Percentiles rank a stretch among this genome's conserved stretches.
Conservation (phyloP, 2,113 vertebrate species). For the Oryzias woworae region DNA sequence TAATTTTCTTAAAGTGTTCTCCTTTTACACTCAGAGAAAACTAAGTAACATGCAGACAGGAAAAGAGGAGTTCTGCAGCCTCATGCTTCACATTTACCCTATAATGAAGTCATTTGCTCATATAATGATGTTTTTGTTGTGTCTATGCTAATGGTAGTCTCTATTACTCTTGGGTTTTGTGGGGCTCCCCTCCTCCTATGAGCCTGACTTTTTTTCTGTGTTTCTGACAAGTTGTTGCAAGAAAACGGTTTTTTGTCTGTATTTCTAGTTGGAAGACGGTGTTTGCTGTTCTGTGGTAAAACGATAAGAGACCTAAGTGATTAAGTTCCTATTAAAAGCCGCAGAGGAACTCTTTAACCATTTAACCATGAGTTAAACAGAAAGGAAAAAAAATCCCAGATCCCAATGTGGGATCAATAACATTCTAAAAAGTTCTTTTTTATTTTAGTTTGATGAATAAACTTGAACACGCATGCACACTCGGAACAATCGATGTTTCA, state of each 20-base stretch:
- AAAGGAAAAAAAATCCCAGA: too few relatives aligned
- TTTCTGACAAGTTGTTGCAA: background rate
- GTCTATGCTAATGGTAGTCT: conserved; percentile 27
- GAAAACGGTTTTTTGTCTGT: background rate
- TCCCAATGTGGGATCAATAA: too few relatives aligned
- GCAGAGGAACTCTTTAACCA: too few relatives aligned
- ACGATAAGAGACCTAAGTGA: too few relatives aligned
- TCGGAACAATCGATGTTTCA: too few relatives aligned
- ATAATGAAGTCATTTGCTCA: conserved; percentile 60
- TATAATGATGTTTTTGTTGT: conserved; percentile 53
- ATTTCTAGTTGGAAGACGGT: background rate
- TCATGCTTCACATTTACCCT: conserved; percentile 47
- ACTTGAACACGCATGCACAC: too few relatives aligned
- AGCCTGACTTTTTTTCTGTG: conserved; percentile 13
- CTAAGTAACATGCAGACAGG: conserved; percentile 12
- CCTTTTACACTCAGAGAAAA: conserved; percentile 12
- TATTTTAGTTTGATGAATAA: too few relatives aligned
- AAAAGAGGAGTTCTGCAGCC: conserved; percentile 10
- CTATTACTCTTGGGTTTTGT: conserved; percentile 28
- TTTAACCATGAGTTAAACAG: too few relatives aligned
- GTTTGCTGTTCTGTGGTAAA: background rate
- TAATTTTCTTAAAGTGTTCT: conserved; percentile 16
- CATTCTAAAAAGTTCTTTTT: too few relatives aligned
- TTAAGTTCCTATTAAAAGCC: too few relatives aligned
- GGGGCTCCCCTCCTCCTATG: conserved; percentile 27